Evolutionary conservation across 2,888 invertebrate species (phyloP), one percentile per base, ranked within the genome.

Genomic region (Eristalis arbustorum): DNA sequence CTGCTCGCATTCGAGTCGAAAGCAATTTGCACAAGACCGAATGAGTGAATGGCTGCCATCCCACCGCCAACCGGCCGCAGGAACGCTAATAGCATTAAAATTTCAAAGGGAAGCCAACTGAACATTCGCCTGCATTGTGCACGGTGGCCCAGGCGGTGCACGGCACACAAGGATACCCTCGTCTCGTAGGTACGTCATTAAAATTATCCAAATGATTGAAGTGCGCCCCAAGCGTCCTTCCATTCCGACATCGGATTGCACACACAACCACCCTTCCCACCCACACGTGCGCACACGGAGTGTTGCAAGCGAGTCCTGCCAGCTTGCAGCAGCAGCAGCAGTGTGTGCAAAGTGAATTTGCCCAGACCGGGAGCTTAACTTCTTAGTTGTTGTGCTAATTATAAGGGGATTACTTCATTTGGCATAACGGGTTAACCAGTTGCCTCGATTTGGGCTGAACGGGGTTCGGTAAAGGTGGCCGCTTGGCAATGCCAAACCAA

Each of bases 131-230:
- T 59, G 25, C 59, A 25, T 59, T 79, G 63, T 66, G 42, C 56
- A 1, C 25, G 25, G 25, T 25, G 10, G n/a, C 59, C 42, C 28
- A 49, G n/a, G n/a, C 57, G 3, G 31, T 18, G 49, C n/a, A 28
- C 6, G 40, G 10, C 37, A 56, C 40, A 57, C 63, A 22, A 34
- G 59, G 49, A 62, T 18, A 34, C 62, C 34, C 37, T 23, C 25
- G 42, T 75, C 31, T 31, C 62, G 67, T 79, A 79, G 79, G 79
- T 67, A 34, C 71, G 75, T 80, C 84, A 84, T 84, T 84, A 84
- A 80, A 84, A 80, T 84, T 76, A 84, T 84, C 84, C 80, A 72
- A 84, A 84, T 84, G 84, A 84, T 84, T 84, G 72, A 76, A 76
- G 80, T 67, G 69, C 37, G 40, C 28, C 18, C 25, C 3, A 28